Evolutionary conservation across 2,113 vertebrate genomes (phyloP), one percentile per base, ranked within the genome.

Genomic region (Burhinus oedicnemus): DNA sequence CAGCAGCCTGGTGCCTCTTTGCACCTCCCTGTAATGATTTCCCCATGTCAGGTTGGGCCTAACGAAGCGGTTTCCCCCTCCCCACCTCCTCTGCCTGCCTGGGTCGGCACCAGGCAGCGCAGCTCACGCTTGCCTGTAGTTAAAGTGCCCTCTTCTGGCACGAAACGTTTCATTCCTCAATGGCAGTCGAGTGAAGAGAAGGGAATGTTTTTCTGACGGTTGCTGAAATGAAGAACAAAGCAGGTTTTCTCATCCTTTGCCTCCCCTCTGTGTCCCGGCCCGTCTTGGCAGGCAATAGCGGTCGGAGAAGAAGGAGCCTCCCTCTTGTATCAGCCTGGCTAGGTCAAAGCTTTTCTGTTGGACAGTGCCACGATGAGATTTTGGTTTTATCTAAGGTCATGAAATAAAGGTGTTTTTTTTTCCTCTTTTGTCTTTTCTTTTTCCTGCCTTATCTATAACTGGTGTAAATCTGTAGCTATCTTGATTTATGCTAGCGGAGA

Each of bases 71-170:
- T 15, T 58, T 69, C 62, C 45, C 26, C 44, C 12, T n/a, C 40
- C 82, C 49, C 32, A 26, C 16, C 51, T 62, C 9, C 6, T 17
- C 70, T 16, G 11, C 70, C 68, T 34, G 86, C 47, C 38, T 27
- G 86, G 82, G 68, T 76, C 87, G 27, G 47, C 90, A 47, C 22
- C 72, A 65, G 51, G 83, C 45, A 27, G 90, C 71, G 19, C 77
- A 22, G 23, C 78, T 65, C 69, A 49, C 23, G 25, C 89, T 98
- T 97, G 95, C 91, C 94, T 98, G 98, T 96, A 97, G 97, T 96
- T 98, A 44, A 97, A 97, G 98, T 98, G 98, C 98, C 98, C 98
- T 98, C 98, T 98, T 96, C 98, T 98, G 98, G 98, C 90, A 86
- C 62, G 29, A 79, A 66, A 42, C 55, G 87, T 9, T 79, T 87